Evolutionary conservation across 1,140 invertebrate genomes (phyloP), one percentile per base, ranked within the genome.

Genomic region (Drosophila mayri): DNA sequence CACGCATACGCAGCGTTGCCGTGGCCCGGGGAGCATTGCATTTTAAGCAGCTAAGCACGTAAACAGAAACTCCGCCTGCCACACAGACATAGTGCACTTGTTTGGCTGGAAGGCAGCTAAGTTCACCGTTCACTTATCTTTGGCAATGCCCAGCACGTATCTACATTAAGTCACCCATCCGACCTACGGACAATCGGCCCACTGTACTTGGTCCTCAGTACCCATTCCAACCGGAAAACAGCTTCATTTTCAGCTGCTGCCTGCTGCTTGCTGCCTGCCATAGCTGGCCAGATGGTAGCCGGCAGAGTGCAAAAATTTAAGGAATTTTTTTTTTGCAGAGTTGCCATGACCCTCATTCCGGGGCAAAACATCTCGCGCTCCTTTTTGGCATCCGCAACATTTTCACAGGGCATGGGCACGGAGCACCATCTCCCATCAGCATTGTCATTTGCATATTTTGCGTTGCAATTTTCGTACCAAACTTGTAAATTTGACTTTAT

Each of bases 31-130:
- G 43, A 35, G 66, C 55, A 81, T 44, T 73, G 86, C 81, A 85
- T 85, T 85, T 77, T 81, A 85, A 85, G 75, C 63, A 85, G 77
- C 85, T 84, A 88, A 84, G 84, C 85, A 90, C 85, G 81, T 88
- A 85, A 72, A 77, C 66, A 81, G 50, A 59, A 43, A 80, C 70
- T 81, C 47, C 57, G 35, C 43, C 37, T 58, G 40, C 22, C 40
- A 41, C 37, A 25, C 46, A 47, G 46, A 54, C 40, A 49, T 18
- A 20, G 50, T 70, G 75, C 70, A 74, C 28, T 65, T 67, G 66
- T 76, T 64, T 74, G 59, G 55, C 79, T 72, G 83, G 37, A 62
- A 72, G 54, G 37, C 57, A 30, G 52, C 77, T 55, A 47, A 61
- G 52, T 65, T 61, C 58, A 52, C 47, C 70, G 58, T 70, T 74